Base-by-base conservation (phyloP, 2,797 vertebrate genomes). In the Neosilurus mollespiculum region DNA sequence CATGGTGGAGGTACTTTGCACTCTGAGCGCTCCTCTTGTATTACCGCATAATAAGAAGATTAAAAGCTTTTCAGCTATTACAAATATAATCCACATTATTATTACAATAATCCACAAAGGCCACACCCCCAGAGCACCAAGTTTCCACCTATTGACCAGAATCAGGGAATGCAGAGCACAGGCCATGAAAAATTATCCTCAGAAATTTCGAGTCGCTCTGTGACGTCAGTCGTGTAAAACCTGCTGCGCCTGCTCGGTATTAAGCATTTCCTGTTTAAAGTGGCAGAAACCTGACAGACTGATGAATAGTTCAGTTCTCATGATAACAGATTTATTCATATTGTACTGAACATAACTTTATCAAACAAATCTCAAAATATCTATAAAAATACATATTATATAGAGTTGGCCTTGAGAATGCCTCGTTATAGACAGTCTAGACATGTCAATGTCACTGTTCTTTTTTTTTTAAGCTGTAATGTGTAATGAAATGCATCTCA, bases 321-420 rank as follows among this genome's bases (percentile, higher is more conserved):
- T 58, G 53, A 64, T 82, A 81, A 84, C 78, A 85, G 67, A 78
- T 87, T 85, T 87, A 87, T 87, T 86, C 37, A 81, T 75, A 54
- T 67, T 51, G 73, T 76, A 75, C 4, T 51, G 71, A 76, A 76
- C 83, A 84, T 73, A 80, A 67, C 59, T 83, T 76, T 84, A 78
- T 83, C 65, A 78, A 84, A 72, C 81, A 85, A 82, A 78, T 82
- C 77, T 84, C 59, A 80, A 86, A 86, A 84, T 87, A 87, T 30
- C 61, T 80, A 84, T 75, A 82, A 86, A 87, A 85, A 87, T 87
- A 87, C 85, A 87, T 24, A 87, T 15, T 80, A 67, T 56, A 64
- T 56, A 83, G 72, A 85, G 77, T 80, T 83, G 71, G 69, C 73
- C 69, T 72, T 78, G 81, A 80, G 81, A 87, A 56, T 34, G 62